These are phyloP conservation scores for Bactericera cockerelli DNA, from an alignment of 1,140 invertebrate species.

Conservation along the genomic window DNA sequence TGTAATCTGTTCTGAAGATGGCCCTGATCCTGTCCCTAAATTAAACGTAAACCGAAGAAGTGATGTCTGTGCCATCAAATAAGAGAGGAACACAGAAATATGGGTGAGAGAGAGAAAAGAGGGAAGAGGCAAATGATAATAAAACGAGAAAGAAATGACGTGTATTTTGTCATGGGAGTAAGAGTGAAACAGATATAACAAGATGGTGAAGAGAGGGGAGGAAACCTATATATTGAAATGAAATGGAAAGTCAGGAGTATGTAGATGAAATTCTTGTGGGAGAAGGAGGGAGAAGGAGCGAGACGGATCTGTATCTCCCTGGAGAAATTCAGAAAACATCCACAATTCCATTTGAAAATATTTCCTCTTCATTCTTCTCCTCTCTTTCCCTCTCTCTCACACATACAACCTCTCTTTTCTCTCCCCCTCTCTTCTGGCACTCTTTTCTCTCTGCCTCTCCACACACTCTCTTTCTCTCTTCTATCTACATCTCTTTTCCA, in stretches of 20 bases:
- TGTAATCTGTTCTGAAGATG: too few relatives aligned
- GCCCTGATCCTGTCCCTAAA: too few relatives aligned
- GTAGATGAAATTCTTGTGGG: not conserved
- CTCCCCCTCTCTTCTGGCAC: too few relatives aligned
- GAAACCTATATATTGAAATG: slow-evolving; percentile 11
- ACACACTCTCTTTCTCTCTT: not conserved
- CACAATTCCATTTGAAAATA: slow-evolving; percentile 2
- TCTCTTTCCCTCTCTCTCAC: too few relatives aligned
- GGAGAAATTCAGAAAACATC: slow-evolving; percentile 6
- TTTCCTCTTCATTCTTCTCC: too few relatives aligned
- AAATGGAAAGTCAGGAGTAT: not conserved
- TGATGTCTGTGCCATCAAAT: too few relatives aligned
- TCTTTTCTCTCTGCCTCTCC: too few relatives aligned
- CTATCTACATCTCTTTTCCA: not conserved
- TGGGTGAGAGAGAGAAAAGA: not conserved
- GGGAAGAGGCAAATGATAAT: not conserved
- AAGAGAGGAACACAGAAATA: too few relatives aligned
- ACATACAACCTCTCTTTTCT: too few relatives aligned
- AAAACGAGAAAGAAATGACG: not conserved
- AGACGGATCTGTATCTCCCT: not conserved
- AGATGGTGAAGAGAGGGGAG: not conserved
- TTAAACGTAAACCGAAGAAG: too few relatives aligned
- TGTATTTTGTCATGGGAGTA: too few relatives aligned
- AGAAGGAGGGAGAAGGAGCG: slow-evolving; percentile 12
- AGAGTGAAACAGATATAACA: not conserved